Conservation (phyloP, 1,140 invertebrate species). For the Oryctes rhinoceros region DNA sequence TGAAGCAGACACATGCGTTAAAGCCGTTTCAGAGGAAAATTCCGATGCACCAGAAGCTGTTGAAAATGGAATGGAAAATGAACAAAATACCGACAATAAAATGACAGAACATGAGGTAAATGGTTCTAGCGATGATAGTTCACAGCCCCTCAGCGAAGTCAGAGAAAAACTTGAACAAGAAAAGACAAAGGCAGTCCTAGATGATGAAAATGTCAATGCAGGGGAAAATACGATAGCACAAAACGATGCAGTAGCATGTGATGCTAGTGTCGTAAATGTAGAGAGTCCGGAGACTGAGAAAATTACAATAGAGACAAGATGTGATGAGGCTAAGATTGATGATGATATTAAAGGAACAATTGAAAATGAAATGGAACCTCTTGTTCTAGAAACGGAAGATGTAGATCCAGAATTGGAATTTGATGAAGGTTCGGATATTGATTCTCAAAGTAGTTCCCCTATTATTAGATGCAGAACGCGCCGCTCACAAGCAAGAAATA, state of each 20-base stretch:
- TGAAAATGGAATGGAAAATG: constrained; percentile 11
- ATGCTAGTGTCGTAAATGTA: neutral
- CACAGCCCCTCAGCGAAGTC: neutral
- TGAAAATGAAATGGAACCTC: constrained; percentile 32
- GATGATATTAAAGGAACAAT: neutral
- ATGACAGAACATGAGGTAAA: neutral
- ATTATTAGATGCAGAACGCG: constrained; percentile 56
- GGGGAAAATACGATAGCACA: neutral
- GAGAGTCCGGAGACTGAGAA: neutral
- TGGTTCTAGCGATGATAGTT: neutral
- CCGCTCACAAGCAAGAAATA: constrained; percentile 56
- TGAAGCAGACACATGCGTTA: neutral
- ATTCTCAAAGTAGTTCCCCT: constrained; percentile 56
- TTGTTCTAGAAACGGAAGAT: constrained; percentile 52
- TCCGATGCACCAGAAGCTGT: neutral
- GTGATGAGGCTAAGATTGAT: neutral
- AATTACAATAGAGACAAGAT: neutral
- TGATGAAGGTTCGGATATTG: constrained; percentile 57
- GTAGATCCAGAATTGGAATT: constrained; percentile 57
- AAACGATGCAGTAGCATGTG: neutral
- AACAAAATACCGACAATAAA: neutral
- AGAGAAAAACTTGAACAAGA: neutral
- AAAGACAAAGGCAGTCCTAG: neutral
- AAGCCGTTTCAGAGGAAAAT: neutral
- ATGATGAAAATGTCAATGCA: neutral